Evolutionary conservation across 2,888 invertebrate species (phyloP).

Genomic region (Onchidella celtica): DNA sequence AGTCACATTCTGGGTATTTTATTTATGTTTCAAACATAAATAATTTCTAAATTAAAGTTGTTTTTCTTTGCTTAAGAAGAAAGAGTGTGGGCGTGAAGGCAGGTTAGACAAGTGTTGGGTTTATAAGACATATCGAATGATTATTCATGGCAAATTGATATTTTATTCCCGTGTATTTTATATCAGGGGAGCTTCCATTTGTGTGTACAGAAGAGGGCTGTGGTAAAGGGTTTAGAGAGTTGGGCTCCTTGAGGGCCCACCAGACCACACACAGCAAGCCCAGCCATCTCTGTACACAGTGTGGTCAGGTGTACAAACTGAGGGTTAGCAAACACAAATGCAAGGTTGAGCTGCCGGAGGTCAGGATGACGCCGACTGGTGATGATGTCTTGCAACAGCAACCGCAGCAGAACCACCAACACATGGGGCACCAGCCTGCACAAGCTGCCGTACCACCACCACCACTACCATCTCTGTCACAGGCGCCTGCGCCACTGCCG

Average conservation of each 20-base stretch:
- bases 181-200: conserved; percentile 37
- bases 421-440: background rate
- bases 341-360: conserved; percentile 10
- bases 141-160: too few species aligned
- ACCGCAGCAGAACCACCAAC: background rate
- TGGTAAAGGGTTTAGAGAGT: conserved; percentile 36
- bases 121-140: too few species aligned
- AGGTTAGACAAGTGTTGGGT: too few species aligned
- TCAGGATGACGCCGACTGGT: background rate
- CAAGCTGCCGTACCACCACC: background rate
- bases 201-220: conserved; percentile 39
- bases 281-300: conserved; percentile 40
- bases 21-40: too few species aligned
- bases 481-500: background rate
- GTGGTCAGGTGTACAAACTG: conserved; percentile 46
- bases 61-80: too few species aligned
- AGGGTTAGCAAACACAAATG: conserved; percentile 42
- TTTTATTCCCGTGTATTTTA: too few species aligned
- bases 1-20: too few species aligned
- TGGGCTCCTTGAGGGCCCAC: conserved; percentile 25
- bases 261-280: conserved; percentile 30
- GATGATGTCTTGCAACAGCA: background rate
- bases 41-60: too few species aligned
- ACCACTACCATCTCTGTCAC: background rate
- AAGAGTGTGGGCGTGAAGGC: too few species aligned